Evolutionary conservation across 2,113 vertebrate species (phyloP).

Genomic region (Zapus hudsonius): DNA sequence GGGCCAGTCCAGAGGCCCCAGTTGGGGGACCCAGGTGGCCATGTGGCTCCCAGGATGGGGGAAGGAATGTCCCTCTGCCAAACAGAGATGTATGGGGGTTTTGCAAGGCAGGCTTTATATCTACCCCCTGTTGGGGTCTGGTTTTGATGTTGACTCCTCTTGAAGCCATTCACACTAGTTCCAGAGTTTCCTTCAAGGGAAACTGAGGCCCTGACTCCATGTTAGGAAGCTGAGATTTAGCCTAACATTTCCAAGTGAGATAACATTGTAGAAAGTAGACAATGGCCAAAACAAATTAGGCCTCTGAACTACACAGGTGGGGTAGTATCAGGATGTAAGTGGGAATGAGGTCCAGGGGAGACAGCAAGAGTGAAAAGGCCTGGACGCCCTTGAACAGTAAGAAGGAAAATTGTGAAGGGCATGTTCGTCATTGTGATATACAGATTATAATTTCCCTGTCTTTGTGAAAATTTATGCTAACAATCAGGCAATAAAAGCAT

Average conservation of each 20-base stretch:
- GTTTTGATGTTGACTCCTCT: too few species aligned
- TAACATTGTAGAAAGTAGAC: background rate
- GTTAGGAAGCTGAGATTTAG: too few species aligned
- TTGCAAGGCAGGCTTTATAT: too few species aligned
- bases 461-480: background rate
- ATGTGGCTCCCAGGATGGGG: too few species aligned
- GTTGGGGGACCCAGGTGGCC: too few species aligned
- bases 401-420: background rate
- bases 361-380: background rate
- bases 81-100: too few species aligned
- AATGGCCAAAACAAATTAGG: background rate
- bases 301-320: background rate
- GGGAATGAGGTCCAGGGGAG: background rate
- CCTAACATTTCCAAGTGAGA: background rate
- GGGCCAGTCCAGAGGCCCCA: too few species aligned
- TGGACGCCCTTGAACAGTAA: background rate
- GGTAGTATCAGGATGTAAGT: background rate
- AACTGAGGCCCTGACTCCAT: too few species aligned
- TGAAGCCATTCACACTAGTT: too few species aligned
- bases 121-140: too few species aligned
- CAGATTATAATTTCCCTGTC: background rate
- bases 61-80: too few species aligned
- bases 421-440: background rate
- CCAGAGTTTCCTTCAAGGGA: too few species aligned
- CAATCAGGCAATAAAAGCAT: background rate